Conservation (phyloP, 2,888 invertebrate species). For the Glyphotaelius pellucidus region DNA sequence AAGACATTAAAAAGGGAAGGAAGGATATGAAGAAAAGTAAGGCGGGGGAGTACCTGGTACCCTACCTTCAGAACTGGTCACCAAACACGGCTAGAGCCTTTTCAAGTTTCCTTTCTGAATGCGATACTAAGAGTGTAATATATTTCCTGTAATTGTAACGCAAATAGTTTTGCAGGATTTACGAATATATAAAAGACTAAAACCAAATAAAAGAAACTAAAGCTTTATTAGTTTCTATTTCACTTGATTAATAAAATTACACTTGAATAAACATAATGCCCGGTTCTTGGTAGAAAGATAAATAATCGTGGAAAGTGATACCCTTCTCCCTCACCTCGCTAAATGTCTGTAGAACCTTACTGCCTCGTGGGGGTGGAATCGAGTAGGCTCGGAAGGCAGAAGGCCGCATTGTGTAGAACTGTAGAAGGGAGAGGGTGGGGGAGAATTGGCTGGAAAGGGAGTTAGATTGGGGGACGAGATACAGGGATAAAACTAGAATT, state of each 20-base stretch:
- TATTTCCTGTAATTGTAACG: too few relatives aligned
- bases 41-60: too few relatives aligned
- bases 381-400: background rate
- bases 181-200: background rate
- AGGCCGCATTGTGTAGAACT: background rate
- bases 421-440: background rate
- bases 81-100: too few relatives aligned
- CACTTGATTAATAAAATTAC: constrained; percentile 15
- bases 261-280: background rate
- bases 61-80: too few relatives aligned
- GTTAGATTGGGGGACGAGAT: constrained; percentile 5
- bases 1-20: too few relatives aligned
- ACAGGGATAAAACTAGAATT: background rate
- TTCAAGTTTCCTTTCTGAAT: too few relatives aligned
- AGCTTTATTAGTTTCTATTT: background rate
- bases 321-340: background rate
- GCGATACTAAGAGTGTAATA: too few relatives aligned
- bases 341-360: background rate
- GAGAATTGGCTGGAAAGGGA: background rate
- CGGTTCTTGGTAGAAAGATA: background rate
- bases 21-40: too few relatives aligned
- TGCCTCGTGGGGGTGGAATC: background rate
- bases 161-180: background rate
- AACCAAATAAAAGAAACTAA: background rate
- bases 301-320: constrained; percentile 23